phyloP scores from a whole-genome alignment of 2,113 vertebrate genomes.

The Pelodiscus sinensis region DNA sequence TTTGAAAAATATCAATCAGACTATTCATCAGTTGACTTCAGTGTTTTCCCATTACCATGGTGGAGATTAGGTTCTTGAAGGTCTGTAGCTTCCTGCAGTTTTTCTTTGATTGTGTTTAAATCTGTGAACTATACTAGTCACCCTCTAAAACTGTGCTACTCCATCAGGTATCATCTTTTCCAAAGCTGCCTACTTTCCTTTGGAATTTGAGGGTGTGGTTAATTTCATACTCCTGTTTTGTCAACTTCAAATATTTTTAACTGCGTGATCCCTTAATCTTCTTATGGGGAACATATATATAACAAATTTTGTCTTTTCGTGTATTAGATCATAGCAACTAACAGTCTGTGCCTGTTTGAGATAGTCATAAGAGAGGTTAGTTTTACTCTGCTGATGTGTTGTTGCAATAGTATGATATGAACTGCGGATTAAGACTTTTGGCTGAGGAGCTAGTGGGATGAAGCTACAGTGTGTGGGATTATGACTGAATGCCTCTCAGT shows the following conservation, averaged over 20 bases:
- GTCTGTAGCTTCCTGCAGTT: not conserved
- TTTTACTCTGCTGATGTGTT: not conserved
- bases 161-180: slow-evolving; percentile 34
- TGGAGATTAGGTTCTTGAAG: not conserved
- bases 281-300: not conserved
- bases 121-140: not conserved
- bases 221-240: not conserved
- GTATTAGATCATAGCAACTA: not conserved
- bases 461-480: not conserved
- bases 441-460: not conserved
- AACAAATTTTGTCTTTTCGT: slow-evolving; percentile 4
- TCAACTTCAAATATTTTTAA: slow-evolving; percentile 23
- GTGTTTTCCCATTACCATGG: not conserved
- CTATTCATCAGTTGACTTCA: not conserved
- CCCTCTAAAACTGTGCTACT: slow-evolving; percentile 41
- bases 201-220: not conserved
- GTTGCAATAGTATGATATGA: not conserved
- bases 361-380: not conserved
- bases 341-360: not conserved
- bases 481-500: not conserved
- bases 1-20: not conserved
- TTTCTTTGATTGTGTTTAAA: not conserved
- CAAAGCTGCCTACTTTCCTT: slow-evolving; percentile 43
- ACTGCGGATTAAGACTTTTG: not conserved
- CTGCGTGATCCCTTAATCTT: slow-evolving; percentile 14